These are phyloP conservation scores for Amazonetta brasiliensis DNA, from an alignment of 2,797 vertebrate genomes.

Conservation along the genomic window DNA sequence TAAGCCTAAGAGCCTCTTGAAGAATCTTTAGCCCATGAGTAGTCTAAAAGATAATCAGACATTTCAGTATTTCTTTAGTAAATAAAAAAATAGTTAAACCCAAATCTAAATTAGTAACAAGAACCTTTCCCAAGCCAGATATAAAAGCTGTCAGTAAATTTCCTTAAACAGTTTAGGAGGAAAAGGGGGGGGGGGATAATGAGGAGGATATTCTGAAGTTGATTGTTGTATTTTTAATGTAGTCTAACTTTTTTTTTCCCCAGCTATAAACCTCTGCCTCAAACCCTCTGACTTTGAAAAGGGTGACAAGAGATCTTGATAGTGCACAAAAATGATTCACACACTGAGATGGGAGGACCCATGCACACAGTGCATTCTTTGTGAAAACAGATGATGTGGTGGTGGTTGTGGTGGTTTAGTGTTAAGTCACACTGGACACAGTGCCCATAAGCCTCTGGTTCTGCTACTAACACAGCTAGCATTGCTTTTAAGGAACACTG, in stretches of 20 bases:
- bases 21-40: constrained; percentile 81
- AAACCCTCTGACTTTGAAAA: background rate
- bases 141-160: background rate
- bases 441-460: background rate
- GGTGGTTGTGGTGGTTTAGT: background rate
- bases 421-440: background rate
- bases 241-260: background rate
- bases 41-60: constrained; percentile 78
- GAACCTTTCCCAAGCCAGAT: background rate
- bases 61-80: background rate
- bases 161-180: background rate
- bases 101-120: background rate
- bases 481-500: background rate
- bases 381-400: background rate
- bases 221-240: background rate
- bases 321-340: fast-evolving
- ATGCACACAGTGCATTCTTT: background rate
- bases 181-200: no score
- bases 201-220: background rate
- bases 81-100: background rate
- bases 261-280: background rate
- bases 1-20: constrained; percentile 83
- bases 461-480: background rate
- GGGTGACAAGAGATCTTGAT: background rate
- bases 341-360: background rate